phyloP scores from a whole-genome alignment of 2,888 invertebrate genomes.

The Sinohyriopsis cumingii region DNA sequence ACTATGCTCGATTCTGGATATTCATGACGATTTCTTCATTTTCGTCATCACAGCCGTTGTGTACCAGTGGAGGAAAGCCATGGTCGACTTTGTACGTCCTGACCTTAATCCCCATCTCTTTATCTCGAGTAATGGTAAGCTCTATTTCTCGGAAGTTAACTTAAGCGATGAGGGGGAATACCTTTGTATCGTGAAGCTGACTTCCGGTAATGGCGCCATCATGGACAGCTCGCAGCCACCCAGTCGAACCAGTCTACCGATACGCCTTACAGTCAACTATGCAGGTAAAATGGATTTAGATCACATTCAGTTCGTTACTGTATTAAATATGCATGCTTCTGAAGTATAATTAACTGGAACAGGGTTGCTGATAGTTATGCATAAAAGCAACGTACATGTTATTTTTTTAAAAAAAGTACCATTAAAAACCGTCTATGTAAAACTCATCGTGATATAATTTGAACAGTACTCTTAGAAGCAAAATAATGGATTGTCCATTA shows the following conservation, averaged over 20 bases:
- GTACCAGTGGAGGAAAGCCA: conserved; percentile 93
- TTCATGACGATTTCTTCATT: conserved; percentile 1
- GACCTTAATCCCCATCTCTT: conserved; percentile 86
- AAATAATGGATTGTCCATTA: too few species aligned
- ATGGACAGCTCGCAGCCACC: conserved; percentile 50
- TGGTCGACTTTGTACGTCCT: conserved; percentile 88
- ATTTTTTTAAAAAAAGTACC: too few species aligned
- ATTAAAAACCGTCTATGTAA: too few species aligned
- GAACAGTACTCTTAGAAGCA: too few species aligned
- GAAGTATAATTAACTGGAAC: too few species aligned
- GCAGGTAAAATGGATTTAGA: conserved; percentile 41
- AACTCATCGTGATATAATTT: too few species aligned
- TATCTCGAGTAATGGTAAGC: conserved; percentile 92
- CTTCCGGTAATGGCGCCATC: conserved; percentile 48
- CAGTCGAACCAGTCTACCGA: conserved; percentile 55
- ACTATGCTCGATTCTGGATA: background rate
- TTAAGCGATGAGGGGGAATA: conserved; percentile 76
- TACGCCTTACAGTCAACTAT: conserved; percentile 44
- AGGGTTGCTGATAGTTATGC: too few species aligned
- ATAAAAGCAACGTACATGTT: too few species aligned
- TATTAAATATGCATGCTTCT: background rate
- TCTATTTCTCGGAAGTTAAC: conserved; percentile 95
- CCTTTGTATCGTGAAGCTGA: conserved; percentile 52
- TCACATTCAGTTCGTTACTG: background rate
- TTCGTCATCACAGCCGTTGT: conserved; percentile 33